Evolutionary conservation across 2,113 vertebrate species (phyloP), one percentile per base, ranked within the genome.

Genomic region (Natator depressus): DNA sequence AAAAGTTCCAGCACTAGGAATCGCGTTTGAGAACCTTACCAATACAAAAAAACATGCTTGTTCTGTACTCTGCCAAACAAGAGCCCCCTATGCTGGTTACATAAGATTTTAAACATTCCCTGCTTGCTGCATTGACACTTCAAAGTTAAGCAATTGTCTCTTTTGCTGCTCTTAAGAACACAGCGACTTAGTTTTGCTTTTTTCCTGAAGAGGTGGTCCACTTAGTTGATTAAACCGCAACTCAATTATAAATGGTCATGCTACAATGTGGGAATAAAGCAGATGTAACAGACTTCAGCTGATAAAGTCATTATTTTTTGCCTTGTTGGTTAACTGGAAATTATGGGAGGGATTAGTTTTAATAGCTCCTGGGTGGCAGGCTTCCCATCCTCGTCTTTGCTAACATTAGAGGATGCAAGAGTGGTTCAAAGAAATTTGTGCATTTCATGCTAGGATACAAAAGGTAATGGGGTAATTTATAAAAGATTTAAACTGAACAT

Each of bases 211-310:
- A 76, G 50, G 47, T 92, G 82, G 79, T 50, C 65, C 93, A 85
- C 90, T 90, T 94, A 90, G 84, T 46, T 89, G 91, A 82, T 90
- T 89, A 91, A 95, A 85, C 85, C 76, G 82, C 87, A 89, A 65
- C 69, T 96, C 86, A 76, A 3, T 96, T 94, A 90, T 84, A 94
- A 42, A 75, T 16, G 78, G 55, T 91, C 89, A 29, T 84, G 79
- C 83, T 96, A 85, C 72, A 53, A 1, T 3, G 12, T 82, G 88
- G 89, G 83, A 91, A 76, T 94, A 75, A 91, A 95, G 42, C 22
- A 59, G 78, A 50, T 50, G 2, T 65, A 57, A 85, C 4, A 79
- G 17, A 11, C 47, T 78, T 31, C 46, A 55, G 1, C 62, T 62
- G 78, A 47, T 86, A 76, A 90, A 59, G 80, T 82, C 65, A 31